These are phyloP conservation scores for Saiga tatarica DNA, from an alignment of 2,113 vertebrate genomes.

Conservation along the genomic window DNA sequence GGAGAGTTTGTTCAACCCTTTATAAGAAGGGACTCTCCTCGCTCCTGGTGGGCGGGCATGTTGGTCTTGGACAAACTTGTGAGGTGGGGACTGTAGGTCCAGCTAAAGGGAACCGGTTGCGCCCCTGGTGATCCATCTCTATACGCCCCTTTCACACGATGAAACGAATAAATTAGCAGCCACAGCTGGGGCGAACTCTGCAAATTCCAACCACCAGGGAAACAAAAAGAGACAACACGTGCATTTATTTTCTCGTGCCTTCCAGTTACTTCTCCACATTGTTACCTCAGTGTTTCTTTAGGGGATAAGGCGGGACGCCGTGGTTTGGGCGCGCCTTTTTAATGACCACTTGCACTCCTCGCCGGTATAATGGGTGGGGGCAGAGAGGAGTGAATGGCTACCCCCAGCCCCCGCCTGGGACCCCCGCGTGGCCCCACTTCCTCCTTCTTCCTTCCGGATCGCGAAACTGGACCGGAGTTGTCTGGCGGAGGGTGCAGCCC, in stretches of 20 bases:
- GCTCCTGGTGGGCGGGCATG: slow-evolving; percentile 72
- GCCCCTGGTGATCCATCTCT: neutral
- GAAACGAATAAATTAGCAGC: slow-evolving; percentile 43
- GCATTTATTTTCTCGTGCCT: slow-evolving; percentile 59
- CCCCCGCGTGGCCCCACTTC: slow-evolving; percentile 35
- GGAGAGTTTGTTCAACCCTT: slow-evolving; percentile 77
- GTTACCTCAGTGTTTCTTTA: neutral
- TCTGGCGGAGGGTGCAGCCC: neutral
- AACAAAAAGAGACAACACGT: slow-evolving; percentile 75
- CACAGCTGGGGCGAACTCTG: slow-evolving; percentile 52
- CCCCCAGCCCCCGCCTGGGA: neutral
- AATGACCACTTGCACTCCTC: neutral
- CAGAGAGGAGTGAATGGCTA: neutral
- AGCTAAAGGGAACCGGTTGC: neutral
- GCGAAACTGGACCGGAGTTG: neutral
- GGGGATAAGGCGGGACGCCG: neutral
- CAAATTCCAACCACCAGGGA: slow-evolving; percentile 64
- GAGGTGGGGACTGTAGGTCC: slow-evolving; percentile 35
- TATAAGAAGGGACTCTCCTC: slow-evolving; percentile 75
- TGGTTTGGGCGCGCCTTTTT: neutral
- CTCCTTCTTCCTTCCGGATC: slow-evolving; percentile 22
- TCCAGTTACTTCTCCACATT: slow-evolving; percentile 51
- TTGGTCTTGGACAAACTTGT: slow-evolving; percentile 77
- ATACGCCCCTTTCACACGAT: neutral
- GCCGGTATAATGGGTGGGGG: neutral